These are phyloP conservation scores for Caenorhabditis sp. DNA, from an alignment of 2,888 invertebrate species.

Conservation along the genomic window DNA sequence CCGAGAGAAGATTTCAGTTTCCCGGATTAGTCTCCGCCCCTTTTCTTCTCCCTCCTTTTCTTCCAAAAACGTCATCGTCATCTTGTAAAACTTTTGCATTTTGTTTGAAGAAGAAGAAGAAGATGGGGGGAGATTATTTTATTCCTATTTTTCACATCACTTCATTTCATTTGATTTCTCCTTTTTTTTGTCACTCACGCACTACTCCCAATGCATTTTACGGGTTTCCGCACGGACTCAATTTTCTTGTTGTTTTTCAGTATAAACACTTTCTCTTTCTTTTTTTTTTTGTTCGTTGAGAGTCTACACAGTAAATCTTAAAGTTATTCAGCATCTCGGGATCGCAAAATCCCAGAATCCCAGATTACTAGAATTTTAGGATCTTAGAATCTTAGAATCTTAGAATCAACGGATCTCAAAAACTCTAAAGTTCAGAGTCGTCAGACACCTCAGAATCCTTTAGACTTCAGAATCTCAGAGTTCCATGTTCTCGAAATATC, in stretches of 20 bases:
- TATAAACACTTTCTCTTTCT: slow-evolving; percentile 2
- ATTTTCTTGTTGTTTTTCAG: slow-evolving; percentile 17
- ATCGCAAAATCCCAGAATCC: too few relatives aligned
- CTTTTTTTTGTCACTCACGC: slow-evolving; percentile 16
- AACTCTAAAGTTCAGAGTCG: too few relatives aligned
- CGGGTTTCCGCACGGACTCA: slow-evolving; percentile 40
- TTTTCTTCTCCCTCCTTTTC: not conserved
- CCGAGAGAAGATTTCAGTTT: slow-evolving; percentile 9
- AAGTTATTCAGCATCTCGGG: too few relatives aligned
- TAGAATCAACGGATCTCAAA: too few relatives aligned
- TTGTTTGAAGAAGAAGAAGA: slow-evolving; percentile 18
- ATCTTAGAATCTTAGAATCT: too few relatives aligned
- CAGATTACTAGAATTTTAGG: too few relatives aligned
- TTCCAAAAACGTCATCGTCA: slow-evolving; percentile 15
- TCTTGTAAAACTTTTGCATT: slow-evolving; percentile 22
- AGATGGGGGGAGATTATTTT: slow-evolving; percentile 13
- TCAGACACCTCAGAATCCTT: too few relatives aligned
- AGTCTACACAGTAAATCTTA: too few relatives aligned
- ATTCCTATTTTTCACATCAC: slow-evolving; percentile 35
- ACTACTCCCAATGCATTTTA: slow-evolving; percentile 36
- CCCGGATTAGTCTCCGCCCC: slow-evolving; percentile 45
- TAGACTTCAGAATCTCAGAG: too few relatives aligned
- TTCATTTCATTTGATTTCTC: slow-evolving; percentile 31
- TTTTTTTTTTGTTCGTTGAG: too few relatives aligned
- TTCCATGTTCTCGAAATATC: too few relatives aligned